Conservation (phyloP, 2,888 invertebrate species). For the Laspeyria flexula region DNA sequence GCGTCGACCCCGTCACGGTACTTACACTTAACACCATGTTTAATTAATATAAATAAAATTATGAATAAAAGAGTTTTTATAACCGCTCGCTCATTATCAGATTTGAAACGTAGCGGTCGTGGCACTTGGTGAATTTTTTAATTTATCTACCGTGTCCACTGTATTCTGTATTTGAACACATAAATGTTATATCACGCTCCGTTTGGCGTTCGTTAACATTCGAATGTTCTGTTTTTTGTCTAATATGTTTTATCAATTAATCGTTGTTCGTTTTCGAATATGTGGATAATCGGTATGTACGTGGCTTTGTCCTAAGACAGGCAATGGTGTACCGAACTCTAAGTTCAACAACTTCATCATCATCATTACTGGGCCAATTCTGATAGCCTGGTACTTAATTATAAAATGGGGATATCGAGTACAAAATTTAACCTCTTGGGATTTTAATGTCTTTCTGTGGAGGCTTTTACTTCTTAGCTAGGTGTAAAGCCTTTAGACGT, state of each 20-base stretch:
- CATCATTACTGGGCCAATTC: too few relatives aligned
- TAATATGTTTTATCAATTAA: conserved; percentile 42
- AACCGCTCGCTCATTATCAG: conserved; percentile 64
- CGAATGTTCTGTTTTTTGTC: conserved; percentile 31
- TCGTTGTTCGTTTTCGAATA: conserved; percentile 19
- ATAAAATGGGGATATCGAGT: too few relatives aligned
- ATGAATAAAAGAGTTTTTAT: conserved; percentile 70
- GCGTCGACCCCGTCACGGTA: conserved; percentile 77
- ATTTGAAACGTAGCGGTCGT: conserved; percentile 60
- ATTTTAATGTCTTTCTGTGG: too few relatives aligned
- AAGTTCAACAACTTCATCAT: too few relatives aligned
- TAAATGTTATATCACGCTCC: conserved; percentile 60
- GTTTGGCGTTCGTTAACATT: conserved; percentile 56
- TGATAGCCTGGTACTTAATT: too few relatives aligned
- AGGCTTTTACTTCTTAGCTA: too few relatives aligned
- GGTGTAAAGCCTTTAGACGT: neutral
- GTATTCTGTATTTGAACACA: conserved; percentile 60
- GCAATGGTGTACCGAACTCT: too few relatives aligned
- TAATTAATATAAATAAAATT: conserved; percentile 79
- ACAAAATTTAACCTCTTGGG: too few relatives aligned
- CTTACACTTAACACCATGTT: conserved; percentile 72
- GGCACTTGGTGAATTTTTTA: conserved; percentile 59
- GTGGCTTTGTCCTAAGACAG: too few relatives aligned
- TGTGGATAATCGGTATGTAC: too few relatives aligned
- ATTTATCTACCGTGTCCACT: conserved; percentile 75